Evolutionary conservation across 2,888 invertebrate species (phyloP), one percentile per base, ranked within the genome.

Genomic region (Rosalia funebris): DNA sequence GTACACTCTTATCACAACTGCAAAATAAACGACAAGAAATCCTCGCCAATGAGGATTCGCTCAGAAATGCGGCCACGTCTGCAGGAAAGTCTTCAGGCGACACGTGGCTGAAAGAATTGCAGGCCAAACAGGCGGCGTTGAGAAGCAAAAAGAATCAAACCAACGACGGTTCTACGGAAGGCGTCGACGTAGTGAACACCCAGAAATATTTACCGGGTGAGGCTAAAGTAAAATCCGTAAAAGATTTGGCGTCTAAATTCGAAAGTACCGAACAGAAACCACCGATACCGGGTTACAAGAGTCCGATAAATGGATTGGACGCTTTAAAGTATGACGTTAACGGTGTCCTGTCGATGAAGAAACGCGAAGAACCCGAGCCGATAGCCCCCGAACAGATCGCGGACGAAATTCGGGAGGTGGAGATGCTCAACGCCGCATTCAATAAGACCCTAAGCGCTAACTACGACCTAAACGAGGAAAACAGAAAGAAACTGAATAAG

Each of bases 191-290:
- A 16, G 68, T 71, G 2, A 75, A 75, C 57, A 74, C 75, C 9
- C 73, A 74, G 56, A 60, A 65, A 53, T 71, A 66, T 61, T 15
- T 62, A 11, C 58, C 69, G 11, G 70, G 62, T 1, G 79, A 77
- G 39, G 61, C 65, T 11, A 82, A 79, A 78, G 80, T 69, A 73
- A 83, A 72, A 69, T 83, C 87, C 32, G 93, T 95, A 0, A 88
- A 88, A 79, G 92, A 92, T 78, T 86, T 95, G 75, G 92, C 94
- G 0, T 91, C 92, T 0, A 88, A 89, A 74, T 95, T 95, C 79
- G 94, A 95, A 79, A 74, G 53, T 54, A 77, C 71, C 53, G 86
- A 85, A 67, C 53, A 50, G 20, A 69, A 57, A 41, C 57, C 57
- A 20, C 11, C 52, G 55, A 54, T 9, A 25, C 59, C 1, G 34